A percentile compares a stretch with the other conserved stretches of the same genome.
These are phyloP conservation scores for Jacana jacana DNA, from an alignment of 2,113 vertebrate genomes.

Conservation along the genomic window DNA sequence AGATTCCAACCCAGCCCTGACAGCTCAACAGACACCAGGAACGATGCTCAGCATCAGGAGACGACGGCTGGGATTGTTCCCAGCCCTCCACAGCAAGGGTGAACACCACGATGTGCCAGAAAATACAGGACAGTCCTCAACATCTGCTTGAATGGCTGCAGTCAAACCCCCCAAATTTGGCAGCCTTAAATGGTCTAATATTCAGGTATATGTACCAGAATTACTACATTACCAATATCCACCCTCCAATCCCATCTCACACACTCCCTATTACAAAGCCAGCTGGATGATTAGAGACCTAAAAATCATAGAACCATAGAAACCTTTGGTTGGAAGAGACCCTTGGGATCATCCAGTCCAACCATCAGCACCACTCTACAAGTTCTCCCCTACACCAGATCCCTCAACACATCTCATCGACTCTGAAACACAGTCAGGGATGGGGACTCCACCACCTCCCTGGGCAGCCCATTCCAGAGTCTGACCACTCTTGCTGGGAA, in stretches of 20 bases:
- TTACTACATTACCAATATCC: fast-evolving
- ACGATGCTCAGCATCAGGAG: neutral
- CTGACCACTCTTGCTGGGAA: no score
- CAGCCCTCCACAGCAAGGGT: fast-evolving
- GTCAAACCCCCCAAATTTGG: neutral
- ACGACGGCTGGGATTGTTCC: neutral
- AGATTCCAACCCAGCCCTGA: neutral
- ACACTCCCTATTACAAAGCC: neutral
- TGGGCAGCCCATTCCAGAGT: no score
- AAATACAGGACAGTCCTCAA: no score
- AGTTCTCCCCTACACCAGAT: no score
- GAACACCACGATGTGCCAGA: neutral
- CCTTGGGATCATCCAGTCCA: no score
- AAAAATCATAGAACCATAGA: no score
- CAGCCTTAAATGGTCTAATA: neutral
- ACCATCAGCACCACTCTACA: no score
- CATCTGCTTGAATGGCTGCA: fast-evolving
- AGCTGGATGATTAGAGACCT: neutral
- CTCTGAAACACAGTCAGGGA: no score
- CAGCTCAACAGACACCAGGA: neutral
- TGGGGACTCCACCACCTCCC: no score
- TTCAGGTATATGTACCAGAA: fast-evolving
- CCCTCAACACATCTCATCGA: no score
- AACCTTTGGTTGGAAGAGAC: no score
- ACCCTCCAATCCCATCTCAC: neutral